A percentile compares a stretch with the other conserved stretches of the same genome.
Conservation (phyloP, 2,797 vertebrate genomes). For the Tapera naevia region DNA sequence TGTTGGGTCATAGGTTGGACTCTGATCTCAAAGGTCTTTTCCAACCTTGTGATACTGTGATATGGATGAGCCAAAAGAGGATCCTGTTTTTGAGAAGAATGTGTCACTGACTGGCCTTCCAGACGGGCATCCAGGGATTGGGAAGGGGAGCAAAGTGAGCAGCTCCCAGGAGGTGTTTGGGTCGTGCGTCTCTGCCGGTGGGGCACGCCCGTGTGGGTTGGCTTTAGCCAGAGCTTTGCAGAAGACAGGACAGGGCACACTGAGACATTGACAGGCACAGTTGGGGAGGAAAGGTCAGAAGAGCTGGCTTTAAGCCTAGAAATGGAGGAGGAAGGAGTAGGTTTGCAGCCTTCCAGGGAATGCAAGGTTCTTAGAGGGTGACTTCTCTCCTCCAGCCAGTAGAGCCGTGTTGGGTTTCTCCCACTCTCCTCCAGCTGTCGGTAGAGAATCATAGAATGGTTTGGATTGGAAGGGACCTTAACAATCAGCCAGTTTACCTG, state of each 20-base stretch:
- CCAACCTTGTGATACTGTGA: no score
- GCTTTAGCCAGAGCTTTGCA: neutral
- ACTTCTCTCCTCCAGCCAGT: no score
- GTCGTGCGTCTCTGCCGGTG: rapidly evolving
- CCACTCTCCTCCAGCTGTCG: no score
- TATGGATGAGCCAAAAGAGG: neutral
- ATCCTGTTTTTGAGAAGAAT: neutral
- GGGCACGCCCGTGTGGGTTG: neutral
- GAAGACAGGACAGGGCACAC: rapidly evolving
- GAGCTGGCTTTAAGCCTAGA: neutral
- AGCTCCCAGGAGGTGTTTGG: neutral
- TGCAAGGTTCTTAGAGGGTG: neutral
- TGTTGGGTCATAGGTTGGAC: no score
- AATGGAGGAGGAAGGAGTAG: neutral
- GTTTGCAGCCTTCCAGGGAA: neutral
- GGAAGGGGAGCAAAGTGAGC: neutral
- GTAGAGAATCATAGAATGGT: no score
- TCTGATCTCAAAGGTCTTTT: no score
- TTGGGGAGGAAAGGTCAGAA: neutral
- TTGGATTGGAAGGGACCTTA: no score
- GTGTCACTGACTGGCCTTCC: neutral
- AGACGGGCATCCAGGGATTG: neutral
- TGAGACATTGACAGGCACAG: rapidly evolving
- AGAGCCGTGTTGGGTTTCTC: no score
- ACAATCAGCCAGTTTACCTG: neutral